Percentiles rank a stretch among this genome's conserved stretches.
phyloP scores from a whole-genome alignment of 2,113 vertebrate species.

The Grantiella picta region DNA sequence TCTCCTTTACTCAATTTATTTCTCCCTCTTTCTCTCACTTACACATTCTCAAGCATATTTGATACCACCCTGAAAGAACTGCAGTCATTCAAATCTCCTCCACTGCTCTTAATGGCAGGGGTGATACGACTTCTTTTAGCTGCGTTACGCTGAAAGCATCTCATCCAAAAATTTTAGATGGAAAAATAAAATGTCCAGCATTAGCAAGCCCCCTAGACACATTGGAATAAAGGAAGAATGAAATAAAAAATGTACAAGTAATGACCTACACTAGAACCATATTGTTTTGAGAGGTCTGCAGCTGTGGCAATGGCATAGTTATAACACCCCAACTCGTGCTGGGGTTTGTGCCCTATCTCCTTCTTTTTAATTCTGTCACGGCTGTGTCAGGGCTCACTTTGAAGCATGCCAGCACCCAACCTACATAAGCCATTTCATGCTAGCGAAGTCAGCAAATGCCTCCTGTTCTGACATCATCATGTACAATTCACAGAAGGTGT shows the following conservation, averaged over 20 bases:
- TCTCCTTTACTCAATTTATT: not conserved
- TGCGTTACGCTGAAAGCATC: not conserved
- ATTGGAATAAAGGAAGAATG: not conserved
- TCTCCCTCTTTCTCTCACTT: not conserved
- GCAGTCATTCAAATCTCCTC: not conserved
- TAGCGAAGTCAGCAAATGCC: not conserved
- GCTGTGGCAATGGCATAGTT: not conserved
- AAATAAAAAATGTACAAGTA: not conserved
- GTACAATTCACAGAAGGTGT: not conserved
- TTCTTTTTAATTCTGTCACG: not conserved
- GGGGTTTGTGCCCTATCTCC: not conserved
- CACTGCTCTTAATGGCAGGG: fast-evolving
- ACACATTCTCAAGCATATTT: not conserved
- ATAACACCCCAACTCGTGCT: not conserved
- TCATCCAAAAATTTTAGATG: not conserved
- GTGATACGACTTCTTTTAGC: not conserved
- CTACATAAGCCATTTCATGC: not conserved
- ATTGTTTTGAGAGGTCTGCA: not conserved
- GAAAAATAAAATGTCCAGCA: not conserved
- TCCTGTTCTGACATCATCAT: not conserved
- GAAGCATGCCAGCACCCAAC: not conserved
- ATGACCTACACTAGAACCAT: not conserved
- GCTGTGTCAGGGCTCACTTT: not conserved
- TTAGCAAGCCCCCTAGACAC: not conserved
- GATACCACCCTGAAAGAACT: not conserved